Evolutionary conservation across 2,888 invertebrate species (phyloP).

Genomic region (Drosophila formosana): DNA sequence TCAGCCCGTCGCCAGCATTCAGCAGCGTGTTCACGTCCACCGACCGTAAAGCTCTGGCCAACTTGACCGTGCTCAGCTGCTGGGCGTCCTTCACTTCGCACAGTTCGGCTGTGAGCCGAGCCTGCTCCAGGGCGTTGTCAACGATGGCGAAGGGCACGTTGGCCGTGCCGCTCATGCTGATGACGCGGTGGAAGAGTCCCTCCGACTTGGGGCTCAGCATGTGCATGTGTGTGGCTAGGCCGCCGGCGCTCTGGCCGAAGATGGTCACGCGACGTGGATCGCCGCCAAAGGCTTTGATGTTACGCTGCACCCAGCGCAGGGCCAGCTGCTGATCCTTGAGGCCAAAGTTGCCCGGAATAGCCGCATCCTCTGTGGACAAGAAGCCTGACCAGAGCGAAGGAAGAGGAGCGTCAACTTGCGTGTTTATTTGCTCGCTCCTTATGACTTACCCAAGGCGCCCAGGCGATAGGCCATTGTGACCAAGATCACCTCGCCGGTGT

Average conservation of each 20-base stretch:
- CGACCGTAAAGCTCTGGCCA: constrained; percentile 85
- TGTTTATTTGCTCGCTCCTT: neutral
- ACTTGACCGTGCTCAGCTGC: constrained; percentile 70
- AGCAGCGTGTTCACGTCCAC: constrained; percentile 84
- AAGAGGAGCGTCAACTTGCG: neutral
- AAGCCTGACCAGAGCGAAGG: constrained; percentile 78
- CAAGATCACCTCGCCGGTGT: constrained; percentile 85
- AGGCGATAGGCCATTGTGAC: constrained; percentile 86
- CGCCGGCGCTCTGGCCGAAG: constrained; percentile 86
- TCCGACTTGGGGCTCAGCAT: constrained; percentile 85
- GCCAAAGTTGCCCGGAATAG: constrained; percentile 86
- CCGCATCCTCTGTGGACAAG: constrained; percentile 85
- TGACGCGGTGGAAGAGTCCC: constrained; percentile 85
- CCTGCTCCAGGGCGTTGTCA: constrained; percentile 76
- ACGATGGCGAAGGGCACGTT: constrained; percentile 84
- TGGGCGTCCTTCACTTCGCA: constrained; percentile 83
- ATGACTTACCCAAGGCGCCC: constrained; percentile 80
- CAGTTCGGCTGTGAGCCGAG: constrained; percentile 84
- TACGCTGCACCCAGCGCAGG: constrained; percentile 85
- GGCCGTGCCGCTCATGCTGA: constrained; percentile 86
- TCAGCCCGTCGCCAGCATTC: constrained; percentile 85
- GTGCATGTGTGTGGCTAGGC: constrained; percentile 85
- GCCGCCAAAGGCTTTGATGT: constrained; percentile 85
- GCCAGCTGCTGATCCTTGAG: constrained; percentile 86
- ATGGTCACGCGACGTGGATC: constrained; percentile 85